phyloP scores from a whole-genome alignment of 2,797 vertebrate species.

The Myripristis murdjan region DNA sequence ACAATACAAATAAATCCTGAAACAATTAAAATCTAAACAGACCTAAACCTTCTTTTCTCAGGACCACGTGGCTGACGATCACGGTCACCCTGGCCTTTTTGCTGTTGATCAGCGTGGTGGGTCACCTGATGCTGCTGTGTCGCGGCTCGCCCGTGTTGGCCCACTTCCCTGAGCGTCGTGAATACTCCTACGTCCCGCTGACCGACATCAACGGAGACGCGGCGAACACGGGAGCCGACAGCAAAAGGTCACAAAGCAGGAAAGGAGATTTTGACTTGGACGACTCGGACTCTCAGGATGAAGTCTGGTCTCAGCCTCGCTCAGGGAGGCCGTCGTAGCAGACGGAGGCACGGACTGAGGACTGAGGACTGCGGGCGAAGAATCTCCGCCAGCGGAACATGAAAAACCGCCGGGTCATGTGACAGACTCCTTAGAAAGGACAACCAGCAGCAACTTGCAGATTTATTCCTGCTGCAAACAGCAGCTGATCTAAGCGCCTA shows the following conservation, averaged over 20 bases:
- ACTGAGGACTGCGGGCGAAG: constrained; percentile 1
- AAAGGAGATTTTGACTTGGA: constrained; percentile 31
- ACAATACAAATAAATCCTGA: no score
- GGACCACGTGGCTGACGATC: constrained; percentile 77
- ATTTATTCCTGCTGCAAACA: no score
- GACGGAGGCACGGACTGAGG: neutral
- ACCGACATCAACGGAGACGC: constrained; percentile 55
- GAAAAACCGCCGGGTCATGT: no score
- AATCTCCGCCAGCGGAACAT: no score
- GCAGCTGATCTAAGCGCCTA: no score
- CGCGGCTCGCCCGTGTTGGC: constrained; percentile 5
- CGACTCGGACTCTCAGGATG: constrained; percentile 74
- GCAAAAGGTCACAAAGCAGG: no score
- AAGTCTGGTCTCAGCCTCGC: constrained; percentile 49
- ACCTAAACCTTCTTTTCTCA: constrained; percentile 50
- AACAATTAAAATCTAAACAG: neutral
- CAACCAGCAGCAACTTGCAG: no score
- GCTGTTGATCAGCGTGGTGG: constrained; percentile 71
- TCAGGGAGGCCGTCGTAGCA: constrained; percentile 6
- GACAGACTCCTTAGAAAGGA: no score
- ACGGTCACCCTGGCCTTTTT: constrained; percentile 61
- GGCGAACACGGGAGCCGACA: no score
- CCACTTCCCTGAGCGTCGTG: neutral
- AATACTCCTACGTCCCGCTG: constrained; percentile 81
- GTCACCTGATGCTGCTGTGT: constrained; percentile 64